Percentiles rank a stretch among this genome's conserved stretches.
These are phyloP conservation scores for Pocillopora damicornis DNA, from an alignment of 64 coral and sea anemone genomes.

Conservation along the genomic window DNA sequence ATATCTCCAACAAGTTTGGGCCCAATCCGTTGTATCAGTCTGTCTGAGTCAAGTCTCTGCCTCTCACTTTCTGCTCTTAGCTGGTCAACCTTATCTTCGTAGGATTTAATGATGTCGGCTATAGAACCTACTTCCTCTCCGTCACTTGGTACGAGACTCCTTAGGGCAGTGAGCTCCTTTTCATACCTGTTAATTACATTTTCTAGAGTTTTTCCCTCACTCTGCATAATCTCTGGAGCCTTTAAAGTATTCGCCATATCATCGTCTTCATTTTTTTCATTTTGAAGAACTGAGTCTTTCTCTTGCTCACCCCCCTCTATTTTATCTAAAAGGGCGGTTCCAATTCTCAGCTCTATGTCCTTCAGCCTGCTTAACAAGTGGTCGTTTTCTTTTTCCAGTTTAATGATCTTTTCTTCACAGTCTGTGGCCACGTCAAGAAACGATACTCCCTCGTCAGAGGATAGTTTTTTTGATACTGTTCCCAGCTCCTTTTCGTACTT, in stretches of 20 bases:
- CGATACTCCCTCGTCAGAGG: background rate
- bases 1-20: conserved; percentile 27
- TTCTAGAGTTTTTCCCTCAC: conserved; percentile 9
- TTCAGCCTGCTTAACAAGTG: background rate
- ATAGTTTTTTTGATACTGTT: background rate
- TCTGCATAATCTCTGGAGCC: background rate
- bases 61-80: conserved; percentile 40
- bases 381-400: conserved; percentile 5
- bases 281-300: background rate
- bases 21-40: conserved; percentile 5
- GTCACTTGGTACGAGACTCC: background rate
- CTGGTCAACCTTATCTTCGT: conserved; percentile 43
- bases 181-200: conserved; percentile 24
- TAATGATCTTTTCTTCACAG: background rate
- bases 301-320: background rate
- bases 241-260: background rate
- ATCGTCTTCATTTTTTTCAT: background rate
- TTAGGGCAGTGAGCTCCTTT: conserved; percentile 13
- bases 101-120: conserved; percentile 19
- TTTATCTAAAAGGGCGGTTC: conserved; percentile 15
- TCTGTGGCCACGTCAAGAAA: background rate
- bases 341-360: conserved; percentile 33
- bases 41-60: conserved; percentile 9
- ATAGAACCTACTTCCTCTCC: conserved; percentile 17
- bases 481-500: conserved; percentile 22